Evolutionary conservation across 2,888 invertebrate species (phyloP).

Genomic region (Pelosia muscerda): DNA sequence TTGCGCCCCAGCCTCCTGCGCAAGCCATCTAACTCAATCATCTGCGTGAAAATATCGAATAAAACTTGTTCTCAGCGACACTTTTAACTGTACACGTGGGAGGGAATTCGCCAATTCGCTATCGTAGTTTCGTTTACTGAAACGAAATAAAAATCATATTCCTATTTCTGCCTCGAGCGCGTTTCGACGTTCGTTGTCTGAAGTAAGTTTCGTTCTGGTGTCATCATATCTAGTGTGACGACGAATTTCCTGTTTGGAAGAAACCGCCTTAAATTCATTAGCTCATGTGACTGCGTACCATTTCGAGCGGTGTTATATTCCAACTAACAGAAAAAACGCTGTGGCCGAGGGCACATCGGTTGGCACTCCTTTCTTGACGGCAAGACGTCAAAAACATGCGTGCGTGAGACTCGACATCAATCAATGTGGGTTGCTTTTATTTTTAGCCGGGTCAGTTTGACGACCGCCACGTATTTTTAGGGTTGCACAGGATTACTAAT

Average conservation of each 20-base stretch:
- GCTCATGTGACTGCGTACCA: slow-evolving; percentile 63
- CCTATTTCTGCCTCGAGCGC: slow-evolving; percentile 53
- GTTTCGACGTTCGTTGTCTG: slow-evolving; percentile 44
- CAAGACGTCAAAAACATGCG: slow-evolving; percentile 78
- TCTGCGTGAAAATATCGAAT: slow-evolving; percentile 81
- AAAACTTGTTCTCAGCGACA: slow-evolving; percentile 72
- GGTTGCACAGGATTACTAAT: slow-evolving; percentile 50
- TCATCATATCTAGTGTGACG: slow-evolving; percentile 58
- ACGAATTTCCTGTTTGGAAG: slow-evolving; percentile 68
- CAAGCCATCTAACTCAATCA: slow-evolving; percentile 83
- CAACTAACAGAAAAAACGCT: slow-evolving; percentile 69
- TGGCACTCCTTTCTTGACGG: slow-evolving; percentile 77
- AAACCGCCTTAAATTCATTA: slow-evolving; percentile 68
- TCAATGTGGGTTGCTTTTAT: slow-evolving; percentile 78
- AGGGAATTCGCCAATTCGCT: slow-evolving; percentile 58
- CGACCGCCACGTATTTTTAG: slow-evolving; percentile 60
- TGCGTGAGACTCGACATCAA: slow-evolving; percentile 79
- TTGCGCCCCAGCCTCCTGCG: slow-evolving; percentile 82
- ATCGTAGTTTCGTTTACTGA: slow-evolving; percentile 58
- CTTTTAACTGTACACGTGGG: slow-evolving; percentile 68
- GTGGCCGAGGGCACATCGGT: slow-evolving; percentile 62
- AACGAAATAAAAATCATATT: slow-evolving; percentile 64
- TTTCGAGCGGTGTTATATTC: slow-evolving; percentile 60
- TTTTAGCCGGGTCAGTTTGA: slow-evolving; percentile 67
- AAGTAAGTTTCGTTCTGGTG: slow-evolving; percentile 53